Conservation (phyloP, 2,888 invertebrate genomes). For the Philaethria dido region DNA sequence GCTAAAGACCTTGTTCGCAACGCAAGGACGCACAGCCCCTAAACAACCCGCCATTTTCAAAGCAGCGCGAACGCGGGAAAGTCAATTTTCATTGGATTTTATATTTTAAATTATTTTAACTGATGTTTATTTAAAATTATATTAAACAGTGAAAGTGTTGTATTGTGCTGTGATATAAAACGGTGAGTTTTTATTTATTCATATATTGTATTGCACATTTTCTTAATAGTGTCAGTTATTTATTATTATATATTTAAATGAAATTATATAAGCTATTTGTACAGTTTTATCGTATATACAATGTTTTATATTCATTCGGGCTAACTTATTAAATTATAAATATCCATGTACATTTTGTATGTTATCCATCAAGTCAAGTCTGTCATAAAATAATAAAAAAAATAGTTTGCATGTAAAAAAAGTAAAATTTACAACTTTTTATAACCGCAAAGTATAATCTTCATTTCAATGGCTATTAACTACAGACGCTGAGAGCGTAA, state of each 20-base stretch:
- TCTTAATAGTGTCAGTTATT: too few relatives aligned
- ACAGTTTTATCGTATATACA: too few relatives aligned
- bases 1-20: conserved; percentile 76
- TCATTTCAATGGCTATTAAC: neutral
- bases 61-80: conserved; percentile 67
- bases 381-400: too few relatives aligned
- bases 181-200: conserved; percentile 10
- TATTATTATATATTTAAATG: too few relatives aligned
- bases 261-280: too few relatives aligned
- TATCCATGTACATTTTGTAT: neutral
- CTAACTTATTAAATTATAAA: neutral
- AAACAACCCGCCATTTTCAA: conserved; percentile 72
- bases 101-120: conserved; percentile 23
- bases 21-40: conserved; percentile 80
- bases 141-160: neutral
- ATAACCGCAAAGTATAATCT: neutral
- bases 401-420: neutral
- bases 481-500: neutral
- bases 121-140: neutral
- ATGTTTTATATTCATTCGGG: too few relatives aligned
- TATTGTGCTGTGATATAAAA: conserved; percentile 12
- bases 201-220: neutral
- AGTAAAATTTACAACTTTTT: neutral
- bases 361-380: neutral
- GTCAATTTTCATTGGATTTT: conserved; percentile 31